phyloP scores from a whole-genome alignment of 2,888 invertebrate species.

The Drosophila differens region DNA sequence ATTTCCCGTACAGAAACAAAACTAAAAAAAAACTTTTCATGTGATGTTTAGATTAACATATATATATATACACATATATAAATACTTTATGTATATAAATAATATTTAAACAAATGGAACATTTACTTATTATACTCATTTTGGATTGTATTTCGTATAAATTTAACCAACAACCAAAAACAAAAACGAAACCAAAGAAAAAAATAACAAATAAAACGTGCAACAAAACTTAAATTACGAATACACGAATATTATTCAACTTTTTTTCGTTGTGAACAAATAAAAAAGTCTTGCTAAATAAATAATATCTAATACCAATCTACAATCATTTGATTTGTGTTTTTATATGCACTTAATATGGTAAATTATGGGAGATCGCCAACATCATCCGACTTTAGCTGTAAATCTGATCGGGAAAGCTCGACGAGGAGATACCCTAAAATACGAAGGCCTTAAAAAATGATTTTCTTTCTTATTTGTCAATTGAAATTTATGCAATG shows the following conservation, averaged over 20 bases:
- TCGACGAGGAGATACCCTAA: not conserved
- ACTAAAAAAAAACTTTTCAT: slow-evolving; percentile 70
- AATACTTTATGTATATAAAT: slow-evolving; percentile 36
- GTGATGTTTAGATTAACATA: slow-evolving; percentile 79
- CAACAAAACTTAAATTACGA: slow-evolving; percentile 39
- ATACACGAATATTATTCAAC: slow-evolving; percentile 62
- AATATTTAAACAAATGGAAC: slow-evolving; percentile 38
- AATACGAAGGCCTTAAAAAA: not conserved
- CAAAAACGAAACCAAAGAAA: slow-evolving; percentile 4
- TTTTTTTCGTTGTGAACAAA: slow-evolving; percentile 63
- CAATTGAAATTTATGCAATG: not conserved
- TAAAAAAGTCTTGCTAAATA: slow-evolving; percentile 50
- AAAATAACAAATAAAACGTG: slow-evolving; percentile 12
- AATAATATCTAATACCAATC: slow-evolving; percentile 55
- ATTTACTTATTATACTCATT: slow-evolving; percentile 63
- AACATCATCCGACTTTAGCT: not conserved
- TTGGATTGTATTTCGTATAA: slow-evolving; percentile 64
- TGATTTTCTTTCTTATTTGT: not conserved
- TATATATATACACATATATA: slow-evolving; percentile 16
- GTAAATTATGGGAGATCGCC: not conserved
- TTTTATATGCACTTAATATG: not conserved
- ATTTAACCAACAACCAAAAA: slow-evolving; percentile 22
- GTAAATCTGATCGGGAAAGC: not conserved
- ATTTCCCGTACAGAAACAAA: slow-evolving; percentile 51
- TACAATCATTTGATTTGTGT: not conserved